A percentile compares a stretch with the other conserved stretches of the same genome.
Conservation (phyloP, 2,888 invertebrate species). For the Erebia aethiops region DNA sequence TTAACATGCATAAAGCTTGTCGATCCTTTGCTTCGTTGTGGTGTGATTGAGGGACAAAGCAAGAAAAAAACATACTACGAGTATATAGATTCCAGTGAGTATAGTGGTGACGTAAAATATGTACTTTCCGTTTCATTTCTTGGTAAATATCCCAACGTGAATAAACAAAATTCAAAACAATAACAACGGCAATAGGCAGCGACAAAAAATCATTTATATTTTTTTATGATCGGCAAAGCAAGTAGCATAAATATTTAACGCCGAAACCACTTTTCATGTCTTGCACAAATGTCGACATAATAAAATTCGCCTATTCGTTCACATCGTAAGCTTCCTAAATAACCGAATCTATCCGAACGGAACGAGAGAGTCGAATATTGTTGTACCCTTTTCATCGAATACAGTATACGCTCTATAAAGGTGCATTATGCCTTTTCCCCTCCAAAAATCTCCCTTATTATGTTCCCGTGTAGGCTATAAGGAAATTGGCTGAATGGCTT, state of each 20-base stretch:
- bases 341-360: constrained; percentile 63
- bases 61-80: no score
- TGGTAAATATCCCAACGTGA: no score
- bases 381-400: constrained; percentile 62
- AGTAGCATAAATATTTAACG: constrained; percentile 23
- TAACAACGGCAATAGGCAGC: background rate
- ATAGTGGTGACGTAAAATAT: no score
- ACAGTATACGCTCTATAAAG: constrained; percentile 69
- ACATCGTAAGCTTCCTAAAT: constrained; percentile 62
- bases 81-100: no score
- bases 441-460: constrained; percentile 80
- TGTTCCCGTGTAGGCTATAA: constrained; percentile 78
- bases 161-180: background rate
- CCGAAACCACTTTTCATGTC: constrained; percentile 31
- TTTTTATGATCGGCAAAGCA: constrained; percentile 9
- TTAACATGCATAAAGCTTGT: no score
- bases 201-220: background rate
- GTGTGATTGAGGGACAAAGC: no score
- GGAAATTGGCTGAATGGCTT: constrained; percentile 82
- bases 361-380: constrained; percentile 62
- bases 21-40: no score
- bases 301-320: constrained; percentile 63
- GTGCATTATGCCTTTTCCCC: constrained; percentile 74
- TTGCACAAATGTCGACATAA: constrained; percentile 44
- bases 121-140: no score